A percentile compares a stretch with the other conserved stretches of the same genome.
Conservation (phyloP, 2,797 vertebrate species). For the Capromys pilorides region DNA sequence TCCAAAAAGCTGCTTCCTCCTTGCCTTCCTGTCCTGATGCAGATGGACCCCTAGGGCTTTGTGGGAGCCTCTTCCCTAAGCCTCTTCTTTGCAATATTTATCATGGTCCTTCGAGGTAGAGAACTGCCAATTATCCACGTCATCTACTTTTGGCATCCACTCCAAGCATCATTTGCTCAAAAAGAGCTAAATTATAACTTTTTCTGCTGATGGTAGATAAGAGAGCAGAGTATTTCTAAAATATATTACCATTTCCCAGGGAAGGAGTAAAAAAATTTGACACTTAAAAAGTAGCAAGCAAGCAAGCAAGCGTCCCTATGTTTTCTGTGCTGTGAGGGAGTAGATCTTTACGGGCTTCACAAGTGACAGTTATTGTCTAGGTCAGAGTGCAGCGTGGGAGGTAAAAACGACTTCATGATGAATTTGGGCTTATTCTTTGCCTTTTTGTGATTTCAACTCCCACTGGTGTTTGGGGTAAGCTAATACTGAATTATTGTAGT, state of each 20-base stretch:
- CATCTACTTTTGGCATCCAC: conserved; percentile 29
- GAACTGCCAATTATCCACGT: background rate
- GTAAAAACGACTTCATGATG: background rate
- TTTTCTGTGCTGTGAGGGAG: background rate
- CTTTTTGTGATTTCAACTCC: conserved; percentile 38
- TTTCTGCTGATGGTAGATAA: conserved; percentile 54
- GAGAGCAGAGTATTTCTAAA: conserved; percentile 60
- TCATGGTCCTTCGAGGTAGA: background rate
- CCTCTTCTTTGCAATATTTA: background rate
- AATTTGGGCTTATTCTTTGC: conserved; percentile 44
- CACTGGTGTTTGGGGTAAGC: conserved; percentile 19
- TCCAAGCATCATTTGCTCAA: conserved; percentile 42
- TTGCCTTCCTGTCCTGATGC: background rate
- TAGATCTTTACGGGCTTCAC: background rate
- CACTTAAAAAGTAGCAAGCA: background rate
- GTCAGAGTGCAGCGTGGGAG: background rate
- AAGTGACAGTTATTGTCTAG: conserved; percentile 1
- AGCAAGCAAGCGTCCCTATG: background rate
- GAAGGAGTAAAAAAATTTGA: conserved; percentile 24
- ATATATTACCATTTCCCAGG: background rate
- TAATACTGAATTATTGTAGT: conserved; percentile 4
- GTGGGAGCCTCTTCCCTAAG: background rate
- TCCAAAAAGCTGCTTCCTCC: background rate
- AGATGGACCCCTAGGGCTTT: background rate
- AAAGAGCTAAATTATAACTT: conserved; percentile 42